Evolutionary conservation across 2,888 invertebrate species (phyloP), one percentile per base, ranked within the genome.

Genomic region (Eristalis arbustorum): DNA sequence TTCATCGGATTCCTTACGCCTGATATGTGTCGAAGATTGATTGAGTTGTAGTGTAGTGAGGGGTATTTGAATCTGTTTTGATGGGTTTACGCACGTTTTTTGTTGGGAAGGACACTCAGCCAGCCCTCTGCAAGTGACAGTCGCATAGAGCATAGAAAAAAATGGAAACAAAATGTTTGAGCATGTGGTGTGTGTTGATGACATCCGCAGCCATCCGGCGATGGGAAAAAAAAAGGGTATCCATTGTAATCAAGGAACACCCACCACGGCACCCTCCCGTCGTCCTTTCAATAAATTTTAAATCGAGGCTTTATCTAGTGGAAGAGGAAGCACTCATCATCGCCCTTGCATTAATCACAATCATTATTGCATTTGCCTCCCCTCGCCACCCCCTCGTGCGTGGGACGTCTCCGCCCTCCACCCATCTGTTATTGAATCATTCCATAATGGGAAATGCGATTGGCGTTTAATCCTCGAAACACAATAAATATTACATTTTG

Each of bases 401-500:
- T 8, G 4, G 2, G 23, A 31, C n/a, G 25, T 66, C 31, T 11
- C 5, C 23, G 40, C 57, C 14, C 56, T 37, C 42, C 22, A 3
- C 8, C 13, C 67, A 42, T 64, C 37, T 73, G 69, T 71, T 82
- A 87, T 87, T 87, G 82, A 87, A 87, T 85, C 77, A 85, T 73
- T 69, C 59, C 63, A 64, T 82, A 85, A 85, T 85, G 73, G 77
- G 40, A 77, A 81, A 77, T 31, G 71, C 82, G 82, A 87, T 87
- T 82, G 85, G 78, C 77, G 82, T 82, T 87, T 82, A 87, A 87
- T 78, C 82, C 82, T 78, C 66, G 73, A 78, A 82, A 78, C 62
- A 82, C 74, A 68, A 85, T 85, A 85, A 85, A 85, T 85, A 76
- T 80, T 81, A 73, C 59, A 85, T 74, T 78, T 82, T 87, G 78